Base-by-base conservation (phyloP, 1,140 invertebrate species). In the Hirudo medicinalis region DNA sequence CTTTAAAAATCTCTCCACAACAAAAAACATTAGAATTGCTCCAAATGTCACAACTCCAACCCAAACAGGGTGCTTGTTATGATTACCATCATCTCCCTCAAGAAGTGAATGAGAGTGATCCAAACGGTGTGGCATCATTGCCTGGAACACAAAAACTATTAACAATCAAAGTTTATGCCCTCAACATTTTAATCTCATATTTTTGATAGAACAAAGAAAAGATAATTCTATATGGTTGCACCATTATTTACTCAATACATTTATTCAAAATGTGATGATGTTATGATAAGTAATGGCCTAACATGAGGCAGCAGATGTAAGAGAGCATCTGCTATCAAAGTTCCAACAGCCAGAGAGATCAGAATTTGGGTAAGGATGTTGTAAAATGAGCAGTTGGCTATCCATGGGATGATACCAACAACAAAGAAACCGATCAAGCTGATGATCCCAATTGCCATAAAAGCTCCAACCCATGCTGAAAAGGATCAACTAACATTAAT, bases 221-320 rank as follows among this genome's bases (percentile, higher is more conserved):
- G 43, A 49, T 49, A 49, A 49, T 49, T 15, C 11, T 49, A 49
- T 49, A 17, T 2, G 15, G 15, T 5, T 1, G 43, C 43, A 49
- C 15, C 43, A 49, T 36, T 6, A 36, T 36, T 36, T n/a, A n/a
- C n/a, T n/a, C 40, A 49, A 49, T 2, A 49, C 43, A 49, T 49
- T 17, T 49, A 5, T 9, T 0, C 43, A 49, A 49, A 49, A 49
- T 49, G 43, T 49, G 43, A 13, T 49, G 43, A 49, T 17, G 32
- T 2, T 36, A 36, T 6, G 6, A 13, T 49, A 13, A 63, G 8
- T 9, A 13, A 63, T 19, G 20, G 8, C 8, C 75, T 79, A 75
- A 80, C 91, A 82, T 94, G 91, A 68, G 92, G 92, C 78, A 94
- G 84, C 36, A 94, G 85, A 85, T 94, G 92, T 74, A 94, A 84